Percentiles rank a stretch among this genome's conserved stretches.
Evolutionary conservation across 2,888 invertebrate species (phyloP).

Genomic region (Atethmia centrago): DNA sequence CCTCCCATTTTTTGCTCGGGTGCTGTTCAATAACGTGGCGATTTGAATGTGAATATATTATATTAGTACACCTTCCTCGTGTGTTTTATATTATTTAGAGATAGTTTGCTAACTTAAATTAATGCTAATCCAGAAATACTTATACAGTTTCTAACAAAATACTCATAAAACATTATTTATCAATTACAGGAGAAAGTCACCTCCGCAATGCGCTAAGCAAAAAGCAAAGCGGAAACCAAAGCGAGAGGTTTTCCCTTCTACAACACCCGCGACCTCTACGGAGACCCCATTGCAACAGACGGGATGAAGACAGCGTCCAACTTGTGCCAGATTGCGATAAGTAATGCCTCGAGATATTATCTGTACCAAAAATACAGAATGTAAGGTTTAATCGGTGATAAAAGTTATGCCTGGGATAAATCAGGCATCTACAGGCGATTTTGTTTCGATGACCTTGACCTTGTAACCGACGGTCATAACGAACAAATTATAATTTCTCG

Average conservation of each 20-base stretch:
- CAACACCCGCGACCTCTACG: conserved; percentile 85
- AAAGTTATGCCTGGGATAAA: conserved; percentile 9
- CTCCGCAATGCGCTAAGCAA: conserved; percentile 84
- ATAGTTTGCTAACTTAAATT: background rate
- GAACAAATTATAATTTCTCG: conserved; percentile 6
- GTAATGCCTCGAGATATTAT: conserved; percentile 66
- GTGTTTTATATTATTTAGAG: background rate
- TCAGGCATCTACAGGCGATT: conserved; percentile 6
- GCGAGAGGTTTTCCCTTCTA: conserved; percentile 84
- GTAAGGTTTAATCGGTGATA: conserved; percentile 30
- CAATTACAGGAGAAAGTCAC: conserved; percentile 85
- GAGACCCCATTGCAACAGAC: conserved; percentile 74
- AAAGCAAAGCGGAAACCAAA: conserved; percentile 76
- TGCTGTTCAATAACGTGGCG: background rate
- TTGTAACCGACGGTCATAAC: conserved; percentile 13
- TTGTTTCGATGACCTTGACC: conserved; percentile 50
- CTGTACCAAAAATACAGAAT: conserved; percentile 42
- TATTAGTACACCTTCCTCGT: background rate
- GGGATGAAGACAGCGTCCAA: conserved; percentile 83
- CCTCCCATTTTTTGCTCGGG: too few relatives aligned
- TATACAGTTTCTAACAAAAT: background rate
- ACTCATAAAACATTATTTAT: background rate
- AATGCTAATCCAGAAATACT: background rate
- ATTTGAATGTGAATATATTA: background rate
- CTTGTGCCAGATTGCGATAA: conserved; percentile 85